Evolutionary conservation across 1,140 invertebrate species (phyloP).

Genomic region (Eumeta japonica): DNA sequence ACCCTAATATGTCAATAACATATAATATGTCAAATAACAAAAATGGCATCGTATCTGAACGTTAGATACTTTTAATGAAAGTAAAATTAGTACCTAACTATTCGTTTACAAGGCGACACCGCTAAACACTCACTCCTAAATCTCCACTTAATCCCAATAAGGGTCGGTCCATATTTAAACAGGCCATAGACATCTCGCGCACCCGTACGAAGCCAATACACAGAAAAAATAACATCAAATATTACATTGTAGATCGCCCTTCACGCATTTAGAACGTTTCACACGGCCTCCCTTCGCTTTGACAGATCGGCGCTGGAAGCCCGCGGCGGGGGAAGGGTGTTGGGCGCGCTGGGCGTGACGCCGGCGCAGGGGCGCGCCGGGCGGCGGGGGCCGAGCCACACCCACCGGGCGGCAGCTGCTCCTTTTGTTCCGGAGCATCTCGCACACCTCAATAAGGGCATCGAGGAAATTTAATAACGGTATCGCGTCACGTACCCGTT

Average conservation of each 20-base stretch:
- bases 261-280: constrained; percentile 27
- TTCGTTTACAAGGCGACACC: too few relatives aligned
- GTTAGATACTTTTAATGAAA: too few relatives aligned
- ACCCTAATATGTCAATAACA: too few relatives aligned
- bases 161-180: constrained; percentile 40
- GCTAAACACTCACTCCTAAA: too few relatives aligned
- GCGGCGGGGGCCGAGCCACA: constrained; percentile 18
- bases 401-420: constrained; percentile 34
- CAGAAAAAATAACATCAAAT: constrained; percentile 40
- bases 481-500: constrained; percentile 12
- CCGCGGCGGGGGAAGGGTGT: constrained; percentile 8
- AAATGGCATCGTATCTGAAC: too few relatives aligned
- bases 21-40: too few relatives aligned
- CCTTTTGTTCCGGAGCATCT: constrained; percentile 27
- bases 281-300: constrained; percentile 29
- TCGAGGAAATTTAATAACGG: constrained; percentile 23
- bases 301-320: constrained; percentile 21
- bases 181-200: too few relatives aligned
- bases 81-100: too few relatives aligned
- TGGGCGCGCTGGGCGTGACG: constrained; percentile 5
- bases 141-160: constrained; percentile 36
- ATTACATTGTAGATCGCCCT: constrained; percentile 34
- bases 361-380: constrained; percentile 4
- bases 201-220: too few relatives aligned
- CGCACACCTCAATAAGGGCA: constrained; percentile 19